Percentiles rank a stretch among this genome's conserved stretches.
phyloP scores from a whole-genome alignment of 2,113 vertebrate genomes.

The Cynocephalus volans region DNA sequence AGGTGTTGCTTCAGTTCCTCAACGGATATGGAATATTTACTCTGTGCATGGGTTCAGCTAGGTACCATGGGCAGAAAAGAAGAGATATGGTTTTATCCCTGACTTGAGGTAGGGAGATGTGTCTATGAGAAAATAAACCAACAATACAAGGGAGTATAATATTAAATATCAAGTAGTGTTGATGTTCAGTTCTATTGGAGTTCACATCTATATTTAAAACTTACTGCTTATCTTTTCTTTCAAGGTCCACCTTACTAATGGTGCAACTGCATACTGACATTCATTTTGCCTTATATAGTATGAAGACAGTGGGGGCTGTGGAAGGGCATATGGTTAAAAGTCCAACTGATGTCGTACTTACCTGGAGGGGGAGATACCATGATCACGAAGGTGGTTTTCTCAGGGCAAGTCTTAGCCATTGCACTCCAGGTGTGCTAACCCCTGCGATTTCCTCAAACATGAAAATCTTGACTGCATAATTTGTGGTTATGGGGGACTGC shows the following conservation, averaged over 20 bases:
- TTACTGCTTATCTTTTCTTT: slow-evolving; percentile 1
- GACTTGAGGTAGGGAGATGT: background rate
- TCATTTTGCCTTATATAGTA: background rate
- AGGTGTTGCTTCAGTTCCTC: background rate
- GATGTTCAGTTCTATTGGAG: background rate
- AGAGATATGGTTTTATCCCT: background rate
- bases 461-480: no score
- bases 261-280: background rate
- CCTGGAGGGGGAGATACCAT: no score
- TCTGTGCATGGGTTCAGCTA: background rate
- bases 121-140: background rate
- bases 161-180: background rate
- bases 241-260: background rate
- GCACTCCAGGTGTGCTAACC: no score
- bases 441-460: no score
- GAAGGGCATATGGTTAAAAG: background rate
- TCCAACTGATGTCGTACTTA: background rate
- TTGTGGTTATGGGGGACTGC: no score
- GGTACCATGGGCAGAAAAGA: background rate
- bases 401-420: no score
- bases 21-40: background rate
- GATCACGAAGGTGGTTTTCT: no score
- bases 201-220: background rate
- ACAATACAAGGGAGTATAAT: background rate
- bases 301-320: background rate